Evolutionary conservation across 2,113 vertebrate genomes (phyloP), one percentile per base, ranked within the genome.

Genomic region (Albula goreensis): DNA sequence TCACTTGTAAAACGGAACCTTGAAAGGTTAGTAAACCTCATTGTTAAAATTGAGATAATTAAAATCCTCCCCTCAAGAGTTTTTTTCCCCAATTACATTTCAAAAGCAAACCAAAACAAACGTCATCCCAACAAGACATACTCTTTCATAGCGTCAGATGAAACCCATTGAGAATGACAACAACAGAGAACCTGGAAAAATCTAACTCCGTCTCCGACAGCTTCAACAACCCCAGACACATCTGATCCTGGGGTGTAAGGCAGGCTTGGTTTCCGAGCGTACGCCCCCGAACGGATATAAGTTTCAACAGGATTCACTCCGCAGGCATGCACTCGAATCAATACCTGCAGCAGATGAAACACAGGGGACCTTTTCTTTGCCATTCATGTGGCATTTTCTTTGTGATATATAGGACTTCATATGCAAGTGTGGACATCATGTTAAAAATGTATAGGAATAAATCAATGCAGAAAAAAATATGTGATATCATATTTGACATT

Each of bases 221-320:
- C 82, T 63, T 97, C 96, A 49, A 99, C 77, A 0, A 97, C 91
- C 2, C 98, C 98, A 0, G 97, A 93, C 50, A 96, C 96, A 12
- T 99, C 97, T 0, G 93, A 88, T 83, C 98, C 98, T 0, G 97
- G 98, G 0, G 95, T 99, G 74, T 97, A 99, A 0, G 98, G 98
- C 3, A 99, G 87, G 0, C 74, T 0, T 0, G 97, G 97, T 56
- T 93, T 96, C 2, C 93, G 92, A 6, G 56, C 63, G 0, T 96
- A 92, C 0, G 88, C 90, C 3, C 98, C 98, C 3, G 97, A 92
- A 2, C 97, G 96, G 90, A 99, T 97, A 0, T 99, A 99, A 0
- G 97, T 98, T 85, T 99, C 98, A 0, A 99, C 97, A 0, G 98
- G 98, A 85, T 99, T 99, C 5, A 99, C 93, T 0, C 98, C 98